phyloP scores from a whole-genome alignment of 2,113 vertebrate genomes.

The Pseudonaja textilis region DNA sequence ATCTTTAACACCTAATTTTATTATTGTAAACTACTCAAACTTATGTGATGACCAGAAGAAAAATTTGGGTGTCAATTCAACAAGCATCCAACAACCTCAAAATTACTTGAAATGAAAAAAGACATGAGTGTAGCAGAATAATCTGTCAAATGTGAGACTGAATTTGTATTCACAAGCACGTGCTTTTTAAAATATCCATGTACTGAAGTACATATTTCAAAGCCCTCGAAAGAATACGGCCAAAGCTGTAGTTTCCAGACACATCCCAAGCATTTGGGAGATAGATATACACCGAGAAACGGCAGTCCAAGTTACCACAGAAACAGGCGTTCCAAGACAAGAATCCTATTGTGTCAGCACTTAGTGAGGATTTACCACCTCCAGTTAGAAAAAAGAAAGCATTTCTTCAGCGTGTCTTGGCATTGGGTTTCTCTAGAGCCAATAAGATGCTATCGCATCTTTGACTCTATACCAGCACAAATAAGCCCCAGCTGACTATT shows the following conservation, averaged over 20 bases:
- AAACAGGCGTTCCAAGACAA: neutral
- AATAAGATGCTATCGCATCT: neutral
- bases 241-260: neutral
- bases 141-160: neutral
- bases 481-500: neutral
- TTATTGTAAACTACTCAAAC: neutral
- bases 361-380: neutral
- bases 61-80: neutral
- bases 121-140: neutral
- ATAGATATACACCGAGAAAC: neutral
- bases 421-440: neutral
- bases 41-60: neutral
- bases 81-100: neutral
- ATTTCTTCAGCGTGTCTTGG: neutral
- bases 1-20: neutral
- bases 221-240: neutral
- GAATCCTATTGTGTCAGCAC: neutral
- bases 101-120: neutral
- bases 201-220: neutral
- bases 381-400: neutral
- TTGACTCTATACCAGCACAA: neutral
- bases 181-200: neutral
- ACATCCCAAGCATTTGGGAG: neutral
- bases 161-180: neutral
- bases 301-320: neutral